These are phyloP conservation scores for Megaceryle torquata DNA, from an alignment of 2,113 vertebrate species.

Conservation along the genomic window DNA sequence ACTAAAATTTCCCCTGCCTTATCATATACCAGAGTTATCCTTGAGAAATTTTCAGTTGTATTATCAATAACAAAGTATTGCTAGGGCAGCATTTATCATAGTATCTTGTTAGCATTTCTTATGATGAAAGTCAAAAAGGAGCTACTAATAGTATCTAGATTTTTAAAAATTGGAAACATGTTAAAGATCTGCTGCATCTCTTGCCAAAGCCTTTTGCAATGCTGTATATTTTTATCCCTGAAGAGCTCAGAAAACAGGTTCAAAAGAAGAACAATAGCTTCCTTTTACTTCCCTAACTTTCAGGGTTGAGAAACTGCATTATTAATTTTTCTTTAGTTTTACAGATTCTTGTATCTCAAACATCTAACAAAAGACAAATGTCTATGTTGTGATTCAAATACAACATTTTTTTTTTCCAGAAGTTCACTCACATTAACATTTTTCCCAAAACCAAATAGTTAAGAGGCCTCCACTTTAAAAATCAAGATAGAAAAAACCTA, in stretches of 20 bases:
- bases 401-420: not conserved
- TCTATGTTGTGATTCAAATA: not conserved
- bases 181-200: not conserved
- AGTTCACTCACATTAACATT: not conserved
- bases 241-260: not conserved
- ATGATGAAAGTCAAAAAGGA: not conserved
- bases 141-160: not conserved
- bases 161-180: rapidly evolving
- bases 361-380: not conserved
- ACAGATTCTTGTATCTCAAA: not conserved
- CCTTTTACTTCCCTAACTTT: not conserved
- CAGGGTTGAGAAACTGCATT: not conserved
- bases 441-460: not conserved
- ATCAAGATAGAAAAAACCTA: not conserved
- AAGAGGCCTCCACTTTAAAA: not conserved
- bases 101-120: not conserved
- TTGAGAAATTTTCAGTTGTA: not conserved
- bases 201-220: not conserved
- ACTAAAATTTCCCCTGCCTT: not conserved
- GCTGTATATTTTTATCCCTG: not conserved
- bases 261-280: not conserved
- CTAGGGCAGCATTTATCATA: not conserved
- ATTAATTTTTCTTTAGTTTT: not conserved
- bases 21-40: not conserved
- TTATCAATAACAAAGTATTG: not conserved